These are phyloP conservation scores for Dryobota labecula DNA, from an alignment of 2,888 invertebrate genomes.

Conservation along the genomic window DNA sequence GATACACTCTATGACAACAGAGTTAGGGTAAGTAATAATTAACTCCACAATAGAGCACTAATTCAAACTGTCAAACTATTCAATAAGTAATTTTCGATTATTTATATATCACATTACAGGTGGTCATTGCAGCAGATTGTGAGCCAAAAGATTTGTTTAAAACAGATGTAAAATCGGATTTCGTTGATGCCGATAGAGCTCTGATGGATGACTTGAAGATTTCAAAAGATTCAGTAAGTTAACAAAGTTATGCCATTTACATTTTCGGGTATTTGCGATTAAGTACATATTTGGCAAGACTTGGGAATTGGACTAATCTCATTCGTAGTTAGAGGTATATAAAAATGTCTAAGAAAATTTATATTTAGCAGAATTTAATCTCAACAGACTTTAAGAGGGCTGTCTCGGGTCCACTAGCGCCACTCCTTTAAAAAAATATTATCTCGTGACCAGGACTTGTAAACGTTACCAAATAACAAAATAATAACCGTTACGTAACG, in stretches of 20 bases:
- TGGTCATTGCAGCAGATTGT: conserved; percentile 96
- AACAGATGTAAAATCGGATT: conserved; percentile 84
- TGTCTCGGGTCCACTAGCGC: too few species aligned
- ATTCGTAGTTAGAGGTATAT: not conserved
- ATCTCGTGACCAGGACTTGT: too few species aligned
- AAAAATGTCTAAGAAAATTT: too few species aligned
- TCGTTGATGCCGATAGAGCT: conserved; percentile 94
- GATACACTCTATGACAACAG: conserved; percentile 99
- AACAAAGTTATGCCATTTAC: not conserved
- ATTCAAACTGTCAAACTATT: conserved; percentile 3
- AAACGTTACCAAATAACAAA: too few species aligned
- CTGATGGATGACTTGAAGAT: conserved; percentile 99
- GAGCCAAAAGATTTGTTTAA: conserved; percentile 94
- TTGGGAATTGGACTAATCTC: not conserved
- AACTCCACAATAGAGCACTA: conserved; percentile 38
- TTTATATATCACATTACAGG: conserved; percentile 82
- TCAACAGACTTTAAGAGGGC: too few species aligned
- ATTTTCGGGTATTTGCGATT: not conserved
- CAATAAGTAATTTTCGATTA: not conserved
- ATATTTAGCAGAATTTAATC: too few species aligned
- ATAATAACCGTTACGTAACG: too few species aligned
- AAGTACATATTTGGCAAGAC: not conserved
- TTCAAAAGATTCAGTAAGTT: conserved; percentile 92
- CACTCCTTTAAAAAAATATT: too few species aligned
- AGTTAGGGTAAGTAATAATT: conserved; percentile 91